Evolutionary conservation across 2,113 vertebrate genomes (phyloP), one percentile per base, ranked within the genome.

Genomic region (Gasterosteus aculeatus): DNA sequence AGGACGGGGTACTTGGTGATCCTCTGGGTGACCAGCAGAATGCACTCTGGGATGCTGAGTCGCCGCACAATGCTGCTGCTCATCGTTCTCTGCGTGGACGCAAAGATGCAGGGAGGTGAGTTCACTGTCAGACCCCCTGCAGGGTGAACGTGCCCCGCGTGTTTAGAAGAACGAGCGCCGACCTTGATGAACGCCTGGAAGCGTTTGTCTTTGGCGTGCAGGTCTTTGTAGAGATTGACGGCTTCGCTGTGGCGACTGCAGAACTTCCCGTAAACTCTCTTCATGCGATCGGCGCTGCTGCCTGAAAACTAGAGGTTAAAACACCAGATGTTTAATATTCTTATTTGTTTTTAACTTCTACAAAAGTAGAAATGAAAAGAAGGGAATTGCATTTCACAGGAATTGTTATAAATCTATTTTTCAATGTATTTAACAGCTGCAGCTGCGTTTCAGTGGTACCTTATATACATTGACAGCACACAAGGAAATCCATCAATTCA

Each of bases 1-100:
- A 98, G 90, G 39, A 98, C 96, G 0, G 97, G 97, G 71, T 98
- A 98, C 82, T 98, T 98, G 62, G 97, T 98, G 88, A 98, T 97
- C 65, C 97, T 94, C 85, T 98, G 97, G 0, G 97, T 98, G 39
- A 98, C 96, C 75, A 98, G 88, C 79, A 98, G 78, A 57, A 98
- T 96, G 74, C 97, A 98, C 78, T 98, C 97, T 7, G 96, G 96
- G 54, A 98, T 96, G 58, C 97, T 95, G 38, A 98, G 94, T 2
- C 97, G 92, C 16, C 97, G 92, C 33, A 98, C 97, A 0, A 98
- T 81, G 0, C 95, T 86, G 62, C 96, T 97, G 87, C 95, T 96
- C 96, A 97, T 97, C 82, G 95, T 97, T 93, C 94, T 96, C 97
- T 98, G 79, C 46, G 91, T 84, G 60, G 11, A 75, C 58, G 72